Evolutionary conservation across 2,888 invertebrate genomes (phyloP), one percentile per base, ranked within the genome.

Genomic region (Bursaphelenchus okinawaensis): DNA sequence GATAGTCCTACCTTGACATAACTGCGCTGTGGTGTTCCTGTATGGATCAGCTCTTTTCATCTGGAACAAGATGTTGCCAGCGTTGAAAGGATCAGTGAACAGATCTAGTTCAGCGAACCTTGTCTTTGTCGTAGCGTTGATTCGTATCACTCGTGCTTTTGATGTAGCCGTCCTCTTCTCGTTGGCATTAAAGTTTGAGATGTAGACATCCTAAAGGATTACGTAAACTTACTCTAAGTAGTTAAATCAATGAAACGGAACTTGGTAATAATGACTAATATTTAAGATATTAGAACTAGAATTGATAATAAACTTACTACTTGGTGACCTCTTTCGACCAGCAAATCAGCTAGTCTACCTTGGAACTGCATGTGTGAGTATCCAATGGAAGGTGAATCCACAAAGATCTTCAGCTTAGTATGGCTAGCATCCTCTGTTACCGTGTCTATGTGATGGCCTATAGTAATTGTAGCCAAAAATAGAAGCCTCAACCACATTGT

Each of bases 301-400:
- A 61, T 4, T 8, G 19, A 16, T 52, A 20, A 22, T 9, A 28
- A 40, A 54, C 68, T 29, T 29, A 69, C 69, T 55, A 69, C 66
- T 54, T 62, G 63, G 31, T 69, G 69, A 3, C 69, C 69, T 52
- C 62, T 69, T 7, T 66, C 69, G 8, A 63, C 65, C 56, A 69
- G 51, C 12, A 62, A 28, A 26, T 69, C 69, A 1, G 69, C 69
- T 22, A 69, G 20, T 28, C 52, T 16, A 12, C 69, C 69, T 31
- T 62, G 52, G 55, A 66, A 69, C 29, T 66, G 66, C 64, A 70
- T 61, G 27, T 69, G 69, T 51, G 59, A 59, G 54, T 63, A 65
- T 28, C 67, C 61, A 7, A 70, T 12, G 12, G 66, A 56, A 24
- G 69, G 69, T n/a, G 57, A 59, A 27, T 55, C n/a, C 24, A 69